phyloP scores from a whole-genome alignment of 2,113 vertebrate species.

The Colaptes auratus region DNA sequence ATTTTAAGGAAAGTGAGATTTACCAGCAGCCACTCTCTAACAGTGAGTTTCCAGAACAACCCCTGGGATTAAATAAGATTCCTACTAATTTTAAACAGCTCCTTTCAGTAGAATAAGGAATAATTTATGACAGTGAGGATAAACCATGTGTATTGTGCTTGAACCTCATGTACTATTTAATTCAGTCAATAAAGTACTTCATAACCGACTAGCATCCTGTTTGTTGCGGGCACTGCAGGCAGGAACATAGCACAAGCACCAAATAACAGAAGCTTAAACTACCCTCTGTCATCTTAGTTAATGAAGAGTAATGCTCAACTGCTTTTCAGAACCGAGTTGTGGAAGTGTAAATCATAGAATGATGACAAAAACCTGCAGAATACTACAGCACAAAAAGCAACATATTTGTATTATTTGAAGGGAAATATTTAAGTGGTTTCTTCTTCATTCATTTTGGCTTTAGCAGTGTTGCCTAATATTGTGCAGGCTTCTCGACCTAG shows the following conservation, averaged over 20 bases:
- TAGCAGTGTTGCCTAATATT: not conserved
- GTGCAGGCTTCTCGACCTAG: not conserved
- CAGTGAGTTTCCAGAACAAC: not conserved
- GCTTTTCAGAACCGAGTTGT: not conserved
- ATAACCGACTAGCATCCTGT: not conserved
- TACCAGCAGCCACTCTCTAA: not conserved
- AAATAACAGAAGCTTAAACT: not conserved
- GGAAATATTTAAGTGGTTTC: not conserved
- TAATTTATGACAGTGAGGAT: not conserved
- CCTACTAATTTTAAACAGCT: not conserved
- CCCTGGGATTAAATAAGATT: not conserved
- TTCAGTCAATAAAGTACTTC: not conserved
- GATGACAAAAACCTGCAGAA: not conserved
- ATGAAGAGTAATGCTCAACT: not conserved
- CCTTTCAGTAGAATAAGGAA: not conserved
- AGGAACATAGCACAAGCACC: not conserved
- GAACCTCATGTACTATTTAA: not conserved
- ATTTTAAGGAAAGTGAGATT: not conserved
- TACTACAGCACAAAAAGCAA: not conserved
- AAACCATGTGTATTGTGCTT: not conserved
- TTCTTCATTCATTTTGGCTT: not conserved
- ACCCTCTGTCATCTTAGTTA: not conserved
- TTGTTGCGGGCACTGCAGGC: not conserved
- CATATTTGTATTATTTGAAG: not conserved
- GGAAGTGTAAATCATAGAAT: not conserved